Evolutionary conservation across 92 coral and sea anemone genomes (phyloP).

Genomic region (Anthopleura xanthogrammica): DNA sequence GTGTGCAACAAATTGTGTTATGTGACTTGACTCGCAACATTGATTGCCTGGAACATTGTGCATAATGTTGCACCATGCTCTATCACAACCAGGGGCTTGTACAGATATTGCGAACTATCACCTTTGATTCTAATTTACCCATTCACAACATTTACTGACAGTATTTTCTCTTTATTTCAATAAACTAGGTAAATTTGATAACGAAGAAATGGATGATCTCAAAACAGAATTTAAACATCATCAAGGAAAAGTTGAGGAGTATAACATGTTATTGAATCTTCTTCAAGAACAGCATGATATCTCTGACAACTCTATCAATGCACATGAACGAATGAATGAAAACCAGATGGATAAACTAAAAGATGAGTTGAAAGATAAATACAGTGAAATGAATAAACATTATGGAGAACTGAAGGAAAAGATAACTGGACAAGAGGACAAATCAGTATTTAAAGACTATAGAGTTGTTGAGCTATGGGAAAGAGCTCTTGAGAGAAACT

Average conservation of each 20-base stretch:
- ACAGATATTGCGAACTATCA: too few species aligned
- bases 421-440: conserved; percentile 47
- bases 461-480: conserved; percentile 90
- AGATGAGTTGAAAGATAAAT: conserved; percentile 56
- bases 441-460: conserved; percentile 55
- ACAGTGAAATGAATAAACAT: conserved; percentile 43
- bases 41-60: too few species aligned
- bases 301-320: conserved; percentile 68
- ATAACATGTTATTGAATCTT: conserved; percentile 46
- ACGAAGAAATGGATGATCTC: conserved; percentile 78
- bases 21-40: too few species aligned
- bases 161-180: not conserved
- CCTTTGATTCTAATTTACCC: not conserved
- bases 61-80: too few species aligned
- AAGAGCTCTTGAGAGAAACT: conserved; percentile 57
- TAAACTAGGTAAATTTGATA: conserved; percentile 61
- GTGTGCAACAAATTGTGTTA: too few species aligned
- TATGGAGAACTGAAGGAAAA: conserved; percentile 62
- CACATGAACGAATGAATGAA: conserved; percentile 42
- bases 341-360: conserved; percentile 54
- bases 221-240: conserved; percentile 84
- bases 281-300: conserved; percentile 68
- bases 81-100: too few species aligned
- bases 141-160: not conserved
- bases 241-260: conserved; percentile 71